phyloP scores from a whole-genome alignment of 2,797 vertebrate genomes.

The Pantherophis alleghaniensis region DNA sequence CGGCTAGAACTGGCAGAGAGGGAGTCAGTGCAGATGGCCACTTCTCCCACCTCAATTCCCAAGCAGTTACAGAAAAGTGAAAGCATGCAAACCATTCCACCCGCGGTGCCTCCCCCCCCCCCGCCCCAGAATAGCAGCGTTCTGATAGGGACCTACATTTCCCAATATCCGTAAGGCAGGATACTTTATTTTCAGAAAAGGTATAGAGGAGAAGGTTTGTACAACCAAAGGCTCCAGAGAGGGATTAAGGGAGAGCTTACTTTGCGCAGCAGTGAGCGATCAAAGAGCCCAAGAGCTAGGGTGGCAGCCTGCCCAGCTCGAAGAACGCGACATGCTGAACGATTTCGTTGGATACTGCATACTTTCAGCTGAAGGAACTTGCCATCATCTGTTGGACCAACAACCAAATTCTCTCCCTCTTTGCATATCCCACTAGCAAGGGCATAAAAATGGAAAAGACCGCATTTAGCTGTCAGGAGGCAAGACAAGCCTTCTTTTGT shows the following conservation, averaged over 20 bases:
- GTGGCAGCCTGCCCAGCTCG: constrained; percentile 95
- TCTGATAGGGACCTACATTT: neutral
- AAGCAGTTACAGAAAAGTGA: neutral
- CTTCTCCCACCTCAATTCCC: neutral
- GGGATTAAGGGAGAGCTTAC: constrained; percentile 65
- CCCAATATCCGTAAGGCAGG: neutral
- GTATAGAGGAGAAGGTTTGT: neutral
- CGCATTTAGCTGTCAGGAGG: constrained; percentile 30
- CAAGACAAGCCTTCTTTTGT: constrained; percentile 8
- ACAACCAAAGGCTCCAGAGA: neutral
- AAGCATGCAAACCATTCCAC: neutral
- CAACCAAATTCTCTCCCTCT: constrained; percentile 92
- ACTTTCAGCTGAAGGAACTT: constrained; percentile 88
- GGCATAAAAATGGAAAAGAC: constrained; percentile 35
- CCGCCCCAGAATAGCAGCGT: too few species aligned
- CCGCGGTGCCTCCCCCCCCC: rapidly evolving
- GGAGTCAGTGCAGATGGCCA: neutral
- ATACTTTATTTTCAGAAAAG: neutral
- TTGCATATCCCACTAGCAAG: constrained; percentile 90
- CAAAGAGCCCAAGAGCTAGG: constrained; percentile 88
- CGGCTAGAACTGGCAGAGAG: neutral
- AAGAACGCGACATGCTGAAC: constrained; percentile 91
- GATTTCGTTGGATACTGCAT: constrained; percentile 96
- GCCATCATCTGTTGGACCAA: constrained; percentile 90
- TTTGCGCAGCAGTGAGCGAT: constrained; percentile 93